Base-by-base conservation (phyloP, 2,113 vertebrate species). In the Plecturocebus donacophilus region DNA sequence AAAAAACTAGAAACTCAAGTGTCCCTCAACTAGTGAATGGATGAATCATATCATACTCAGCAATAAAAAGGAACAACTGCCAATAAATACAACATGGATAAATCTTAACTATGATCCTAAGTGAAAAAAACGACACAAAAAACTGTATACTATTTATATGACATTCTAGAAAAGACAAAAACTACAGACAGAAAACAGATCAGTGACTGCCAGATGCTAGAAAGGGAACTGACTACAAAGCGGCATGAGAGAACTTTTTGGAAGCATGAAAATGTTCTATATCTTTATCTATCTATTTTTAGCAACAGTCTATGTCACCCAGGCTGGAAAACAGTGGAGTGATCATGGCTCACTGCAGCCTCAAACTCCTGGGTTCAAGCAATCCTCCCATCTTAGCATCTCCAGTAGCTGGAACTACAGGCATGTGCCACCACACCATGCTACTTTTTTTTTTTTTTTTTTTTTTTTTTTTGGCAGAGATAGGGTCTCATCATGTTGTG, bases 71-170 rank as follows among this genome's bases (percentile, higher is more conserved):
- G 23, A 92, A 68, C 27, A 93, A 75, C 5, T 66, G 56, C 40
- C 35, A 66, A 61, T 76, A 84, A 30, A 68, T 42, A 71, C 21
- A 87, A 93, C 21, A 66, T 14, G 45, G 32, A 32, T 79, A 87
- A 77, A 54, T 49, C 70, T 87, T 70, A 97, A 91, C 58, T 25
- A 38, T 87, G 79, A 71, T 42, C 64, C 58, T 40, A 77, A 90
- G 32, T 95, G 32, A 80, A 90, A 92, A 97, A 90, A 87, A 35
- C 5, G 56, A 87, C n/a, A 19, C 47, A 45, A 58, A 80, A 95
- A 66, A 84, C 14, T 61, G 42, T 58, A 49, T 38, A 70, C 52
- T 56, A 97, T 64, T 87, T 87, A 79, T 38, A 83, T 77, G 49
- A 40, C 71, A 70, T 70, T 64, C 70, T 73, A 79, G 45, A 70